Conservation (phyloP, 2,113 vertebrate species). For the Cyprinodon brontotheroides region DNA sequence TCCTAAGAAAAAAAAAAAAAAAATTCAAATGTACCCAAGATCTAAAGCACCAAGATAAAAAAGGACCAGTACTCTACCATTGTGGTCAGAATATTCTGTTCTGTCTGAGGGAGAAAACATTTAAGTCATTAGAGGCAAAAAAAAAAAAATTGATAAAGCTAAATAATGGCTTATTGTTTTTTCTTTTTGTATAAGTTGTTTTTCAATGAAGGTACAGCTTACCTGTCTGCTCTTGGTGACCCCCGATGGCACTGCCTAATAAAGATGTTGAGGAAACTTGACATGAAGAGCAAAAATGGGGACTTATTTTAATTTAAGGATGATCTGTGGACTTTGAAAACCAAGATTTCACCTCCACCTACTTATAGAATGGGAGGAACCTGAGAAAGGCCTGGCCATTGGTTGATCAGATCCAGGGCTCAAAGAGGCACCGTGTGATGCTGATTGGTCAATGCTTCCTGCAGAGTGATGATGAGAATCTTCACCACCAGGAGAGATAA, state of each 20-base stretch:
- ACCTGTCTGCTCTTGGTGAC: slow-evolving; percentile 41
- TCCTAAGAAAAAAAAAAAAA: slow-evolving; percentile 53
- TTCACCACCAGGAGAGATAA: slow-evolving; percentile 11
- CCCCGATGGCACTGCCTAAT: slow-evolving; percentile 5
- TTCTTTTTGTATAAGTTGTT: too few relatives aligned
- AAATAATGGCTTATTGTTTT: too few relatives aligned
- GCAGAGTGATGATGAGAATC: slow-evolving; percentile 31
- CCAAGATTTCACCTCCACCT: not conserved
- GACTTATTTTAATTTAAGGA: not conserved
- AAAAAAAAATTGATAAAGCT: not conserved
- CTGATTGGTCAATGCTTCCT: slow-evolving; percentile 26
- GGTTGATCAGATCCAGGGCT: slow-evolving; percentile 37
- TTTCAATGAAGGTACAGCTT: not conserved
- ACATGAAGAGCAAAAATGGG: slow-evolving; percentile 6
- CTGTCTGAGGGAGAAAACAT: slow-evolving; percentile 17
- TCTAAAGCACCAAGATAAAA: not conserved
- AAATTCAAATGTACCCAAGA: not conserved
- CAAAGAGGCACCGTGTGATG: slow-evolving; percentile 15
- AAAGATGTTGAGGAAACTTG: slow-evolving; percentile 21
- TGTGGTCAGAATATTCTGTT: slow-evolving; percentile 31
- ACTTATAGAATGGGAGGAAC: slow-evolving; percentile 43
- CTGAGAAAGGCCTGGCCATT: slow-evolving; percentile 15
- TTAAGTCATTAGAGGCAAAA: not conserved
- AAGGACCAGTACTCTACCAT: not conserved
- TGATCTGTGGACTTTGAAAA: not conserved